Percentiles rank a stretch among this genome's conserved stretches.
These are phyloP conservation scores for Leptodactylus fuscus DNA, from an alignment of 2,113 vertebrate genomes.

Conservation along the genomic window DNA sequence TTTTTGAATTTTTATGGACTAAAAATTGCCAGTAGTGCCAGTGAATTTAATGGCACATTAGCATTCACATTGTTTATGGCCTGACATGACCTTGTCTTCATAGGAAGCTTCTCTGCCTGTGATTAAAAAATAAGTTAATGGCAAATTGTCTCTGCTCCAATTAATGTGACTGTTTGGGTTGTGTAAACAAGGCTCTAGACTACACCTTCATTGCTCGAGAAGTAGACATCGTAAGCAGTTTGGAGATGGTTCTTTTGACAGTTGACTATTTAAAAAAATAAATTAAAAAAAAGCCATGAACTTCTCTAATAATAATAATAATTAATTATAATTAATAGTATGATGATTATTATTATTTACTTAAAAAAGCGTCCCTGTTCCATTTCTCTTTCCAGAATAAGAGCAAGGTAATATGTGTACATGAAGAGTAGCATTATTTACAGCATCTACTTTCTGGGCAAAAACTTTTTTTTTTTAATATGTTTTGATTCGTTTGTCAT, in stretches of 20 bases:
- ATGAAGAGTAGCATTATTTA: too few relatives aligned
- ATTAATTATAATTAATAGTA: too few relatives aligned
- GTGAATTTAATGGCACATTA: conserved; percentile 37
- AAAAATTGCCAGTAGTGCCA: conserved; percentile 12
- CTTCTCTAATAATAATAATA: too few relatives aligned
- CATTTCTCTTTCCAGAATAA: too few relatives aligned
- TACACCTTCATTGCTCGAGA: not conserved
- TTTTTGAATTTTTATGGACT: conserved; percentile 26
- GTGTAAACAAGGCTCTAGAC: too few relatives aligned
- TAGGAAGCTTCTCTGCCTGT: not conserved
- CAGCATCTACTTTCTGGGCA: too few relatives aligned
- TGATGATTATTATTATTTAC: too few relatives aligned
- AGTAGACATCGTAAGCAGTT: not conserved
- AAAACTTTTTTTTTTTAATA: too few relatives aligned
- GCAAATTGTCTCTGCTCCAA: not conserved
- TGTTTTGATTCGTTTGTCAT: too few relatives aligned
- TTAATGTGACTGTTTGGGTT: not conserved
- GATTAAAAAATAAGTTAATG: not conserved
- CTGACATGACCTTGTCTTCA: not conserved
- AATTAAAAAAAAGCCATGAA: too few relatives aligned
- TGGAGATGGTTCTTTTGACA: not conserved
- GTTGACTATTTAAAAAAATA: not conserved
- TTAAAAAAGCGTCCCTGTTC: too few relatives aligned
- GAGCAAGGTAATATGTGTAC: too few relatives aligned
- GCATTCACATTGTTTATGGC: conserved; percentile 15